Percentiles rank a stretch among this genome's conserved stretches.
phyloP scores from a whole-genome alignment of 1,140 invertebrate genomes.

The Zophobas atratus region DNA sequence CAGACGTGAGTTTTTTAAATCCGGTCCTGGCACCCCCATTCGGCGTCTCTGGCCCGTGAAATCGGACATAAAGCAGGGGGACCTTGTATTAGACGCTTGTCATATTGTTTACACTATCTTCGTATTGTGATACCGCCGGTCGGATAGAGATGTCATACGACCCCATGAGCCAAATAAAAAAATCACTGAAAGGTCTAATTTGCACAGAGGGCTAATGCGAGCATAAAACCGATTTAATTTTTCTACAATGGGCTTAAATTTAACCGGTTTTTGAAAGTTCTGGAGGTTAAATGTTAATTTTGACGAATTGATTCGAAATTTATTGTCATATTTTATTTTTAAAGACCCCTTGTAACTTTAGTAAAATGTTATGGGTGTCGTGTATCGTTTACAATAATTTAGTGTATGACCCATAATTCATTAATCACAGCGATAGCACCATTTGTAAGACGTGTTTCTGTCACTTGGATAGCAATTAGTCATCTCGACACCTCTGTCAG shows the following conservation, averaged over 20 bases:
- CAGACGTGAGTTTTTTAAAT: neutral
- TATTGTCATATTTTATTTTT: neutral
- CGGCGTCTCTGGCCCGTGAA: slow-evolving; percentile 61
- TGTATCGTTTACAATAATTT: slow-evolving; percentile 42
- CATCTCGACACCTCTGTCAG: slow-evolving; percentile 36
- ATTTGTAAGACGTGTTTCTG: slow-evolving; percentile 51
- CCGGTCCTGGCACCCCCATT: slow-evolving; percentile 49
- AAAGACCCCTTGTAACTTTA: slow-evolving; percentile 6
- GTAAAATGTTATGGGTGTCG: slow-evolving; percentile 24
- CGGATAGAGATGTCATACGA: slow-evolving; percentile 62
- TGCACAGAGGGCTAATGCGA: neutral
- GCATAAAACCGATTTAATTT: slow-evolving; percentile 22
- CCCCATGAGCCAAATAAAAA: slow-evolving; percentile 39
- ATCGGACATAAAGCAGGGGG: slow-evolving; percentile 56
- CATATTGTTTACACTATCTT: slow-evolving; percentile 67
- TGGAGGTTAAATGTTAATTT: neutral
- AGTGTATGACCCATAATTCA: slow-evolving; percentile 39
- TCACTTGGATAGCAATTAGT: slow-evolving; percentile 34
- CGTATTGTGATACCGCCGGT: slow-evolving; percentile 62
- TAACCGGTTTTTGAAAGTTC: neutral
- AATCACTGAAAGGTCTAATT: slow-evolving; percentile 13
- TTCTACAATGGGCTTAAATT: neutral
- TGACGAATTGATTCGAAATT: neutral
- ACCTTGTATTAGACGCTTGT: slow-evolving; percentile 65
- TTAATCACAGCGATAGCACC: slow-evolving; percentile 50